Evolutionary conservation across 1,140 invertebrate species (phyloP), one percentile per base, ranked within the genome.

Genomic region (Lucilia sericata): DNA sequence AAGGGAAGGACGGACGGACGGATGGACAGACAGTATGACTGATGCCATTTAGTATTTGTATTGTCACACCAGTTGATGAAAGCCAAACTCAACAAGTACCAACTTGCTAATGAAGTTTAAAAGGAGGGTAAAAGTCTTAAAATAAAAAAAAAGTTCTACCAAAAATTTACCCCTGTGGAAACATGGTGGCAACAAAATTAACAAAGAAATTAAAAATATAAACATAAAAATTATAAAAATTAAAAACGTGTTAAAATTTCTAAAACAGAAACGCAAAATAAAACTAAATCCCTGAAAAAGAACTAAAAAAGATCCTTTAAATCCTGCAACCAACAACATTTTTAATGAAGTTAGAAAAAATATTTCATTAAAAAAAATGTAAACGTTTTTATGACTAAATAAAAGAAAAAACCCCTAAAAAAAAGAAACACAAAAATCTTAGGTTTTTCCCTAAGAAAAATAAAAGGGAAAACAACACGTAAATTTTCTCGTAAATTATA

Each of bases 191-290:
- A 49, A 60, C 34, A 81, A 84, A 84, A 84, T 83, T 42, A 83
- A 84, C 82, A 83, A 85, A 86, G 65, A 47, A 83, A 82, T 82
- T 81, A 85, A 75, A 85, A 75, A 82, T 70, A 60, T 74, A 36
- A 85, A 84, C 88, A 89, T 90, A 90, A 90, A 90, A 86, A 88
- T 86, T 87, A 90, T 88, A 88, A 89, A 89, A 88, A 90, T 89
- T 88, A 90, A 88, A 89, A 90, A 90, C 88, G 88, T 90, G 88
- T 90, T 87, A 85, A 89, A 88, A 89, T 90, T 19, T 84, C 42
- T 60, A 78, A 78, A 78, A 47, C n/a, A 19, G 36, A 78, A 47
- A 78, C 76, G 42, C 76, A 80, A 49, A 80, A 21, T 8, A 49
- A 12, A 80, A 70, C 60, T 7, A 60, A 49, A 49, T 49, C 3